Evolutionary conservation across 2,113 vertebrate genomes (phyloP), one percentile per base, ranked within the genome.

Genomic region (Silurus glanis): DNA sequence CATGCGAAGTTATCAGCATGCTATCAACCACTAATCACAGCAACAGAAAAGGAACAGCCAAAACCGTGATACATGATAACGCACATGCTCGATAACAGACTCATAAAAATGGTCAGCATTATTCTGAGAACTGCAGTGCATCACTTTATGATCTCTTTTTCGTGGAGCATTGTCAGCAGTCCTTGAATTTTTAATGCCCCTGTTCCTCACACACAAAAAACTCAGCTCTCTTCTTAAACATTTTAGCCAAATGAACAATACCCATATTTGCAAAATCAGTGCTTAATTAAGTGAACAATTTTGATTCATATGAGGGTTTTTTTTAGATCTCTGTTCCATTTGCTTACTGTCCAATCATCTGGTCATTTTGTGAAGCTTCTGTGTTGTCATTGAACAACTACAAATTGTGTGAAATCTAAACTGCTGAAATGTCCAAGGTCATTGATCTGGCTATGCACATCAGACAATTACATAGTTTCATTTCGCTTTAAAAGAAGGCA

Each of bases 81-180:
- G 0, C 23, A 79, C 19, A 45, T 9, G 51, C 7, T n/a, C 0
- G 25, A 56, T 61, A 61, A 66, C 51, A 51, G 16, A 37, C 47
- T 19, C 37, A 28, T 76, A 67, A 82, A 82, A 9, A 59, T 28
- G n/a, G 17, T 80, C 55, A 45, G 16, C 84, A 61, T 37, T 83
- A 53, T 64, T 69, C 83, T 61, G 51, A 47, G 25, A 84, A 85
- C n/a, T 37, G 28, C 16, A 45, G 4, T n/a, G 17, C 45, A 10
- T 83, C 64, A 58, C 28, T 85, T 69, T 76, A 83, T 82, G 59
- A 78, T 79, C 76, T 21, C 72, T 51, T 67, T 47, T 75, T 23
- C 0, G 0, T n/a, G 6, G 4, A 83, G 25, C 80, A 47, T 74
- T 74, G 25, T 88, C 59, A 81, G 75, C 49, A 59, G 12, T 59